Conservation (phyloP, 1,140 invertebrate species). For the Euura lappo region DNA sequence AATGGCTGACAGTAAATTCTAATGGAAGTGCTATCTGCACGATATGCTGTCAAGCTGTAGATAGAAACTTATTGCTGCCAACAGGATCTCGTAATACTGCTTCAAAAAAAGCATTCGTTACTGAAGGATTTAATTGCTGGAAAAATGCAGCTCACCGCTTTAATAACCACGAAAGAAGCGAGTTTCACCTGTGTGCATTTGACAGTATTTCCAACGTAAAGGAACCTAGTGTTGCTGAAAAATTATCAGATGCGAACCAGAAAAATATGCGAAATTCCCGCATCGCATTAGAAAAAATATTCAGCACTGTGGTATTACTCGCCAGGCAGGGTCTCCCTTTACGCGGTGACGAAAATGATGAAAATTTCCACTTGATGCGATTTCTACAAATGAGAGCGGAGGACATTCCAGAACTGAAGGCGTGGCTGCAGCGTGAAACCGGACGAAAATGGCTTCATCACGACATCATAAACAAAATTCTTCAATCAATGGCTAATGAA, state of each 20-base stretch:
- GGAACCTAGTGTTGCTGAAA: conserved; percentile 8
- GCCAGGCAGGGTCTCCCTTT: conserved; percentile 24
- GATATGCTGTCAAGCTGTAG: neutral
- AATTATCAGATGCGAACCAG: conserved; percentile 13
- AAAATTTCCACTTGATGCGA: conserved; percentile 22
- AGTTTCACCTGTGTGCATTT: conserved; percentile 15
- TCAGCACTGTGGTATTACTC: conserved; percentile 19
- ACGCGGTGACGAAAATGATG: conserved; percentile 19
- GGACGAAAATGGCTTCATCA: conserved; percentile 26
- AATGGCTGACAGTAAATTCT: neutral
- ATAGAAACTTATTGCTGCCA: conserved; percentile 1
- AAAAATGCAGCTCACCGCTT: conserved; percentile 18
- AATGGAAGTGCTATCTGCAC: neutral
- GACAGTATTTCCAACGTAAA: conserved; percentile 12
- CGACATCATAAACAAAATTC: conserved; percentile 25
- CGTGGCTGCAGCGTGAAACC: conserved; percentile 23
- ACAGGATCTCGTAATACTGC: conserved; percentile 69
- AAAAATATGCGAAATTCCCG: conserved; percentile 23
- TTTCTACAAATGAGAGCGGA: conserved; percentile 19
- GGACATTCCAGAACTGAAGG: conserved; percentile 25
- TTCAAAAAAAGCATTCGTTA: conserved; percentile 61
- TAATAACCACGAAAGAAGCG: conserved; percentile 11
- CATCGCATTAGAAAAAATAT: conserved; percentile 23
- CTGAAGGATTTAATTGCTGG: conserved; percentile 47
- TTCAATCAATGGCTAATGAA: conserved; percentile 26